phyloP scores from a whole-genome alignment of 2,113 vertebrate species.

The Chaetodon auriga region DNA sequence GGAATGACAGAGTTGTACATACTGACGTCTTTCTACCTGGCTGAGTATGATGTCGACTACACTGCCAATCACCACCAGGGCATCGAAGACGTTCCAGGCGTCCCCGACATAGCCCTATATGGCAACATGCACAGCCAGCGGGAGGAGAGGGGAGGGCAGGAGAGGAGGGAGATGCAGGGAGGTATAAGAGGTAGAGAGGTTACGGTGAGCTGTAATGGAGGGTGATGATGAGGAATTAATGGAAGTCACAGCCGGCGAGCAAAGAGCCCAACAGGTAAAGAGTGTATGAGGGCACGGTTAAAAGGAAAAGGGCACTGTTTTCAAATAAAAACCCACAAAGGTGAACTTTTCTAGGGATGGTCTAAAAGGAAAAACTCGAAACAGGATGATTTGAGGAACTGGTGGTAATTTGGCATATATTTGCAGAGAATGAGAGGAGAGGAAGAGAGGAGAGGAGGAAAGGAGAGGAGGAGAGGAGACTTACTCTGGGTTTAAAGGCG shows the following conservation, averaged over 20 bases:
- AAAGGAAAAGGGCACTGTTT: constrained; percentile 7
- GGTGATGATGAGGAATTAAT: constrained; percentile 10
- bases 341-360: not conserved
- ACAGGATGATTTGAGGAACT: not conserved
- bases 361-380: constrained; percentile 6
- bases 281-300: constrained; percentile 30
- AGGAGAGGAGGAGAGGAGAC: constrained; percentile 53
- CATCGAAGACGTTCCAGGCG: constrained; percentile 99
- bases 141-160: constrained; percentile 56
- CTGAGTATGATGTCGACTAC: constrained; percentile 99
- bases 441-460: not conserved
- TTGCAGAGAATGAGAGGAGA: not conserved
- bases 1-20: constrained; percentile 79
- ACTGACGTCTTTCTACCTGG: constrained; percentile 94
- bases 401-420: too few species aligned
- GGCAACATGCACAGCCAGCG: constrained; percentile 85
- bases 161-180: constrained; percentile 14
- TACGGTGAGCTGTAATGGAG: constrained; percentile 32
- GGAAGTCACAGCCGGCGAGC: constrained; percentile 7
- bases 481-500: constrained; percentile 98
- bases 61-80: constrained; percentile 99
- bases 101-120: constrained; percentile 98
- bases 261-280: constrained; percentile 20
- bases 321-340: not conserved
- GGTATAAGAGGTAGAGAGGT: constrained; percentile 29